A percentile compares a stretch with the other conserved stretches of the same genome.
phyloP scores from a whole-genome alignment of 2,113 vertebrate genomes.

The Herpetotheres cachinnans region DNA sequence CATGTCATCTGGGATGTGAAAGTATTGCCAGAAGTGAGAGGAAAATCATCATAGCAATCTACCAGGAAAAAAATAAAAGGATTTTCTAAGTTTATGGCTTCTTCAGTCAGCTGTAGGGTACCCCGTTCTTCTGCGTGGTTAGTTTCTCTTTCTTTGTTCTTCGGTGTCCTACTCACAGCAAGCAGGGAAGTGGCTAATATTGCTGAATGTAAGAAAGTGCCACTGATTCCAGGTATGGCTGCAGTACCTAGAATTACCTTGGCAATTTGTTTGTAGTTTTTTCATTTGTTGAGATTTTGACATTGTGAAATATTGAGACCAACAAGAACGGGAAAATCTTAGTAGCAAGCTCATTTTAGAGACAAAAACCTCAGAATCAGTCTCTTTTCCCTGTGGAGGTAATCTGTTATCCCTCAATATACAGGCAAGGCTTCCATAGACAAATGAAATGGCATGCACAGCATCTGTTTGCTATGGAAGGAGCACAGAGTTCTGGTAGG shows the following conservation, averaged over 20 bases:
- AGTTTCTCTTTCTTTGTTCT: background rate
- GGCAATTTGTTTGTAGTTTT: background rate
- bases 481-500: background rate
- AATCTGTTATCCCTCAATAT: constrained; percentile 21
- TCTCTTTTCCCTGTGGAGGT: constrained; percentile 24
- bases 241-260: background rate
- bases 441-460: background rate
- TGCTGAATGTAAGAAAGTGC: background rate
- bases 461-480: background rate
- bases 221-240: background rate
- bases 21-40: background rate
- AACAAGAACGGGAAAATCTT: background rate
- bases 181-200: background rate
- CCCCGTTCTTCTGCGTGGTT: rapidly evolving
- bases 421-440: constrained; percentile 1
- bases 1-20: background rate
- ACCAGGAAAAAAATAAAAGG: background rate
- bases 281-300: background rate
- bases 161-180: background rate
- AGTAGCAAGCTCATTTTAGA: background rate
- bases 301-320: background rate
- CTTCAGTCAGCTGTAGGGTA: background rate
- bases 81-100: background rate
- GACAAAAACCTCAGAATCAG: background rate
- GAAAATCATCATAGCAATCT: background rate